A percentile compares a stretch with the other conserved stretches of the same genome.
Conservation (phyloP, 2,113 vertebrate genomes). For the Myxocyprinus asiaticus region DNA sequence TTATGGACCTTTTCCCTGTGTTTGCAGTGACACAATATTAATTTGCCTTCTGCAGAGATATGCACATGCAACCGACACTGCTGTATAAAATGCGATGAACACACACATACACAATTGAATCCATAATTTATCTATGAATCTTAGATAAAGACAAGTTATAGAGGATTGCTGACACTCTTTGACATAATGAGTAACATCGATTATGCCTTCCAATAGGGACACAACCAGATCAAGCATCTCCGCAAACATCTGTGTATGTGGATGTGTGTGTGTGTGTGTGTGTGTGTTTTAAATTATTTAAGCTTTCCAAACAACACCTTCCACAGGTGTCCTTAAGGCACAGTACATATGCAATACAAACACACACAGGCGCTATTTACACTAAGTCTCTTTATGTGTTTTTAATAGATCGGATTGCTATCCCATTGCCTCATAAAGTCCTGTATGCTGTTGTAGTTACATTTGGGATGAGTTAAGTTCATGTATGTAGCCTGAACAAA, state of each 20-base stretch:
- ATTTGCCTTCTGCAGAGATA: no score
- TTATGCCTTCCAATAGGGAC: neutral
- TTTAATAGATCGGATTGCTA: no score
- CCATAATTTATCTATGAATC: slow-evolving; percentile 5
- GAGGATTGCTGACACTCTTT: neutral
- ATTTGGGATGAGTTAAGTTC: no score
- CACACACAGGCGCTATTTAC: neutral
- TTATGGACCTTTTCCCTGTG: no score
- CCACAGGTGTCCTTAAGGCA: neutral
- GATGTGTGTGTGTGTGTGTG: neutral
- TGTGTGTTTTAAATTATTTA: slow-evolving; percentile 1
- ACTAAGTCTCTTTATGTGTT: neutral
- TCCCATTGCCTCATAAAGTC: no score
- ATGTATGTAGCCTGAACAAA: no score
- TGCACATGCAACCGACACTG: no score
- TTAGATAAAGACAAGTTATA: slow-evolving; percentile 18
- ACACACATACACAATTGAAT: neutral
- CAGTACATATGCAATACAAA: neutral
- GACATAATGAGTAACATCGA: neutral
- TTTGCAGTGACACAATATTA: no score
- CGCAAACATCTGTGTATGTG: neutral
- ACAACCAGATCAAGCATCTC: no score
- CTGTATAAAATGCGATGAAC: no score
- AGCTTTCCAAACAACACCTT: neutral
- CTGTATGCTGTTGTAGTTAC: no score